A percentile compares a stretch with the other conserved stretches of the same genome.
phyloP scores from a whole-genome alignment of 2,888 invertebrate genomes.

The Scelioninae gen. 1 region DNA sequence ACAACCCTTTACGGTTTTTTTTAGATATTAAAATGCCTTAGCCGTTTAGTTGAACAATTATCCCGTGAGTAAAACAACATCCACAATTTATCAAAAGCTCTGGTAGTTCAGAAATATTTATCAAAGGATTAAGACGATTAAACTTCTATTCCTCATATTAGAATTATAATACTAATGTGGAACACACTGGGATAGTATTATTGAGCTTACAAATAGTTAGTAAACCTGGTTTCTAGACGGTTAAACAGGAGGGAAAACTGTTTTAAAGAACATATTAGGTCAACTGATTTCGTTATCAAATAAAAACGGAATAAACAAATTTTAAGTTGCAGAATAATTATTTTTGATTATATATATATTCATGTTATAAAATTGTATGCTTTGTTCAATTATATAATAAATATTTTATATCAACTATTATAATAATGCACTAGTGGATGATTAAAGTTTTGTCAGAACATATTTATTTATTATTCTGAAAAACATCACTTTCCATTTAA shows the following conservation, averaged over 20 bases:
- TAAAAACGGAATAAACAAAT: not conserved
- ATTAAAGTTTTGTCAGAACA: too few species aligned
- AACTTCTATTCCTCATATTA: conserved; percentile 24
- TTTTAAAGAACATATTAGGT: not conserved
- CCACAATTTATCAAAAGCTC: conserved; percentile 8
- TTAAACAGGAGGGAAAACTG: not conserved
- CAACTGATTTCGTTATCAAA: not conserved
- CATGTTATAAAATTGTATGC: too few species aligned
- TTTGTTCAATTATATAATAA: too few species aligned
- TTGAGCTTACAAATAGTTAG: conserved; percentile 23
- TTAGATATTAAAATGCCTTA: not conserved
- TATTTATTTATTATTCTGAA: too few species aligned
- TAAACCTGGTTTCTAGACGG: conserved; percentile 5
- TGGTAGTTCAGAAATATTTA: conserved; percentile 25
- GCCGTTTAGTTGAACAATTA: conserved; percentile 1
- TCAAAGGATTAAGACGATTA: conserved; percentile 42
- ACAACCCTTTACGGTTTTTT: too few species aligned
- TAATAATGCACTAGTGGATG: too few species aligned
- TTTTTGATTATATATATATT: too few species aligned
- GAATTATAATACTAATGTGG: conserved; percentile 33
- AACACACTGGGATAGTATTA: conserved; percentile 11
- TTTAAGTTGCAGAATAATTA: too few species aligned
- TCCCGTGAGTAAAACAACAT: not conserved
- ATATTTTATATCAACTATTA: too few species aligned
- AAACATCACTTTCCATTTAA: too few species aligned